Conservation (phyloP, 2,888 invertebrate species). For the Aricia artaxerxes region DNA sequence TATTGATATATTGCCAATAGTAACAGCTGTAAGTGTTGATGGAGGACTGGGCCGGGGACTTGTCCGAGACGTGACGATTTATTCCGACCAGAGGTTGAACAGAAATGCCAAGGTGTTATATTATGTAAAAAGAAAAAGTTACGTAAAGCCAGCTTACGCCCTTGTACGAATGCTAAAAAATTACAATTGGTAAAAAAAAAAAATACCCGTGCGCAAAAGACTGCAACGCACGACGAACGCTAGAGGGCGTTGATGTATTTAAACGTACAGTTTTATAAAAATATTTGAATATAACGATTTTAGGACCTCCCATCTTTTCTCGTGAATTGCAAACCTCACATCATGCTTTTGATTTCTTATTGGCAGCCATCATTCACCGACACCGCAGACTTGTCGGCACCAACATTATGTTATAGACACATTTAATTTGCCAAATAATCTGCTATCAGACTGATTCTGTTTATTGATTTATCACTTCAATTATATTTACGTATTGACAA, state of each 20-base stretch:
- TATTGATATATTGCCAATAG: constrained; percentile 42
- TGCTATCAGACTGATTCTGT: not conserved
- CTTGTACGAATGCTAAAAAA: not conserved
- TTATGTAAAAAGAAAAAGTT: constrained; percentile 26
- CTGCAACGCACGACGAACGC: not conserved
- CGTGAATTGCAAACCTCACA: not conserved
- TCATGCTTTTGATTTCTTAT: not conserved
- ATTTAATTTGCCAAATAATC: constrained; percentile 28
- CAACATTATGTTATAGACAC: constrained; percentile 18
- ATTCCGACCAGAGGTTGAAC: constrained; percentile 16
- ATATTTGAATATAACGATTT: not conserved
- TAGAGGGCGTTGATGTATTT: not conserved
- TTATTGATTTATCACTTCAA: constrained; percentile 13
- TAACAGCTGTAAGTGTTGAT: constrained; percentile 41
- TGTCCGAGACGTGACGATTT: constrained; percentile 27
- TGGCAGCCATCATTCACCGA: not conserved
- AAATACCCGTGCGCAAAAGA: not conserved
- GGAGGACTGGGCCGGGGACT: constrained; percentile 39
- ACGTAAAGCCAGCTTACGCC: not conserved
- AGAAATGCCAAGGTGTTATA: constrained; percentile 24
- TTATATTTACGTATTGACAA: not conserved
- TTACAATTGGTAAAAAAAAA: not conserved
- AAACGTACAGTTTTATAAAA: not conserved
- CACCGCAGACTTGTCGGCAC: constrained; percentile 23
- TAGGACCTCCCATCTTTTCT: not conserved